Conservation (phyloP, 2,113 vertebrate species). For the Xenotilapia caudafasciata region DNA sequence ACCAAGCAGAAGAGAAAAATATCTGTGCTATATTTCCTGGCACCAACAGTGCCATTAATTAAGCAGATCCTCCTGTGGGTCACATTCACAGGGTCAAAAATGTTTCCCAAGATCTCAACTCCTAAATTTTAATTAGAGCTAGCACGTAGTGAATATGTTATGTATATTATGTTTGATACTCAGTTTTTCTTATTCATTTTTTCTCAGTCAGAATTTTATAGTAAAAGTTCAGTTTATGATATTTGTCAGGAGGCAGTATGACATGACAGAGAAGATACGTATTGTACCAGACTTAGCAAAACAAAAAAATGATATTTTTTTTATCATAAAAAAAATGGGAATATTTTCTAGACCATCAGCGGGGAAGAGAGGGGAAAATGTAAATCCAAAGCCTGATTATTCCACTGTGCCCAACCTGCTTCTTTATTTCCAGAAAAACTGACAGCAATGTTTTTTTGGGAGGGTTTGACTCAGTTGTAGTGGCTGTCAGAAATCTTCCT, state of each 20-base stretch:
- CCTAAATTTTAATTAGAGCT: background rate
- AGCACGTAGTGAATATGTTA: rapidly evolving
- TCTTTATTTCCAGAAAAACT: background rate
- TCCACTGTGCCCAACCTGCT: background rate
- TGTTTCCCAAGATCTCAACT: background rate
- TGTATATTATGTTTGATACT: background rate
- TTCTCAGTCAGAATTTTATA: background rate
- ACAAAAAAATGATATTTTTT: rapidly evolving
- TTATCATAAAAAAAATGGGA: background rate
- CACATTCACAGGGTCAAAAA: background rate
- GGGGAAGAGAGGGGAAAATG: background rate
- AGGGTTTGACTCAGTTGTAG: background rate
- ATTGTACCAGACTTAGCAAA: background rate
- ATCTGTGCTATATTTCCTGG: background rate
- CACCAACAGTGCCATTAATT: background rate
- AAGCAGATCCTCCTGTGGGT: background rate
- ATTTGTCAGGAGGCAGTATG: background rate
- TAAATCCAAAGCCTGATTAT: background rate
- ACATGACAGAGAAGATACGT: background rate
- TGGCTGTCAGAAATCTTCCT: background rate
- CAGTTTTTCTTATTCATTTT: background rate
- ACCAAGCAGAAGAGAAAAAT: background rate
- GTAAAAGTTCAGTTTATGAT: background rate
- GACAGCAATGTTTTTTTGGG: background rate
- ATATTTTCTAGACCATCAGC: background rate